These are phyloP conservation scores for Lydus trimaculatus DNA, from an alignment of 2,888 invertebrate species.

Conservation along the genomic window DNA sequence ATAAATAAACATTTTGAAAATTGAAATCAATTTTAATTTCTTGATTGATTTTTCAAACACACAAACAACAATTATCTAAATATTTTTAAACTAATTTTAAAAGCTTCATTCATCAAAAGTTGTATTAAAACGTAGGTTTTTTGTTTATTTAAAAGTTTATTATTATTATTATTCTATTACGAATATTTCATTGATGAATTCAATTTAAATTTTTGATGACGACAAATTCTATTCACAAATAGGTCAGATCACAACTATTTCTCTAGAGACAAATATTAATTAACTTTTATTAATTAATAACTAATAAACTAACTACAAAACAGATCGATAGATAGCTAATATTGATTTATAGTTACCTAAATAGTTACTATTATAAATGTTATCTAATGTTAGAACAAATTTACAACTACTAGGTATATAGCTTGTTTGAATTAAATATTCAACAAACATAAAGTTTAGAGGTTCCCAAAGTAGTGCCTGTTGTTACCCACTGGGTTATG, in stretches of 20 bases:
- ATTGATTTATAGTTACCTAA: neutral
- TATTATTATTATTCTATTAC: neutral
- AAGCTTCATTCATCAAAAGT: neutral
- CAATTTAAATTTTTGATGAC: no score
- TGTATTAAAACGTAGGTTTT: no score
- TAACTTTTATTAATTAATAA: neutral
- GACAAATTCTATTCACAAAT: neutral
- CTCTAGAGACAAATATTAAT: constrained; percentile 1
- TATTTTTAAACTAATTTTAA: neutral
- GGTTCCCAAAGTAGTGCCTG: neutral
- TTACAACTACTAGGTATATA: no score
- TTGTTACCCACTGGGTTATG: neutral
- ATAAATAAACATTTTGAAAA: neutral
- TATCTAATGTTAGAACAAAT: no score
- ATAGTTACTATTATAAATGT: neutral
- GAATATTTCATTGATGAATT: neutral
- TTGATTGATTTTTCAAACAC: neutral
- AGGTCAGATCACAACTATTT: neutral
- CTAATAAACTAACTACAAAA: neutral
- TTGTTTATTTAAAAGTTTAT: no score
- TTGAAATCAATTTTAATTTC: constrained; percentile 4
- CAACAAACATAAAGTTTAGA: neutral
- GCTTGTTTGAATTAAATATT: neutral
- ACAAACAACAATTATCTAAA: neutral
- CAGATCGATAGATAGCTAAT: neutral